Evolutionary conservation across 2,113 vertebrate species (phyloP), one percentile per base, ranked within the genome.

Genomic region (Struthidea cinerea): DNA sequence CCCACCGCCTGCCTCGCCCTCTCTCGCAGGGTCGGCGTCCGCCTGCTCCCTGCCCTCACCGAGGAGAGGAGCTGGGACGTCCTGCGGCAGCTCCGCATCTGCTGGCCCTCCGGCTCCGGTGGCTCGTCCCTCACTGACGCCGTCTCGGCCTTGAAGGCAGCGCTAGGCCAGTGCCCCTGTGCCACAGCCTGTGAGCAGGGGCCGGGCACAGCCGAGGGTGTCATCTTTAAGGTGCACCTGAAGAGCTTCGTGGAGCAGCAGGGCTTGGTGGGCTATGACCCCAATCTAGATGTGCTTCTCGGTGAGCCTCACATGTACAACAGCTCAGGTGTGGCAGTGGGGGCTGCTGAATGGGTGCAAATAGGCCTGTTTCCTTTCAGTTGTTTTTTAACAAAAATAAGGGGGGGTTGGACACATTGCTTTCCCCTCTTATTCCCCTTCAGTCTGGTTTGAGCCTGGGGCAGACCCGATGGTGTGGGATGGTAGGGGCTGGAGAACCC

Each of bases 191-290:
- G 67, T 32, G 96, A 46, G 91, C 93, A 5, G 47, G 65, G 16
- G 4, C 52, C 12, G 0, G 78, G 79, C 9, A 7, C 39, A 1
- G 69, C 42, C 0, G 44, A 76, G 2, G 93, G 83, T 2, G 90
- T 74, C 12, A 13, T 98, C n/a, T 95, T 65, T 32, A 91, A 87
- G 16, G 95, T 98, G 73, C 93, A 98, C 89, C 83, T 99, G 90
- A 99, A 98, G 89, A 97, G 95, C 59, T 98, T 98, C 9, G 84
- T 98, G 92, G 97, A 99, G 84, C 95, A 95, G 87, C 95, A 98
- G 97, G 95, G 89, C 27, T 47, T 98, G 76, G 97, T 96, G 82
- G 99, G 99, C 93, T 99, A 99, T 0, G 99, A 99, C 95, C 98
- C 98, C 76, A 99, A 98, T 50, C 96, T 99, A 5, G 97, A 98